Evolutionary conservation across 2,888 invertebrate species (phyloP), one percentile per base, ranked within the genome.

Genomic region (Hyposoter dolosus): DNA sequence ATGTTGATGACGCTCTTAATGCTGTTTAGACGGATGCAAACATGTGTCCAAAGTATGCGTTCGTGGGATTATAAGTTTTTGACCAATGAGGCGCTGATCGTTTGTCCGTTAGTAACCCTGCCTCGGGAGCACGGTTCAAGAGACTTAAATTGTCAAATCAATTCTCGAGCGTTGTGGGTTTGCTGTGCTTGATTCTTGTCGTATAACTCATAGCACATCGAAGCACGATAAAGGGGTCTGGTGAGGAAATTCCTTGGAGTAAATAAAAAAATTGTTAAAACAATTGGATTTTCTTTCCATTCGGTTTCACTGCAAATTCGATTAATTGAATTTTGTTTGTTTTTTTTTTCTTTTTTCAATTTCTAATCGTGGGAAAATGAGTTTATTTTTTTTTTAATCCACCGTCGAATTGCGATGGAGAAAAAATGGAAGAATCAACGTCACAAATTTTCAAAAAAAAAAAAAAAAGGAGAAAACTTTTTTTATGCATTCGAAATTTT

Each of bases 21-120:
- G 50, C 50, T 60, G 53, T 77, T 76, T 71, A 32, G 19, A 47
- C 32, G 3, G 9, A 60, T 19, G 23, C 23, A 60, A 17, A 19
- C 9, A n/a, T n/a, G n/a, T n/a, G n/a, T n/a, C n/a, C 28, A 50
- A 40, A 32, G 68, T 43, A 60, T 23, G 19, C n/a, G 17, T 56
- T 79, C 47, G 69, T 23, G 71, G 82, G 74, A 82, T 76, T 66
- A 32, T 71, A 71, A 40, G 40, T 75, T 68, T 43, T 76, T 71
- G 72, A 56, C 47, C 80, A 80, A 80, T 77, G 83, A 79, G 75
- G 85, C 74, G 82, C 68, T 40, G 82, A 65, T 79, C 82, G 79
- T 82, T 85, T 66, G 47, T 80, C 56, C 79, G 79, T 75, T 80
- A 75, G 43, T 84, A 84, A 84, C 83, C 83, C 83, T 84, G 83